phyloP scores from a whole-genome alignment of 2,888 invertebrate genomes.

The Aspidapion aeneum region DNA sequence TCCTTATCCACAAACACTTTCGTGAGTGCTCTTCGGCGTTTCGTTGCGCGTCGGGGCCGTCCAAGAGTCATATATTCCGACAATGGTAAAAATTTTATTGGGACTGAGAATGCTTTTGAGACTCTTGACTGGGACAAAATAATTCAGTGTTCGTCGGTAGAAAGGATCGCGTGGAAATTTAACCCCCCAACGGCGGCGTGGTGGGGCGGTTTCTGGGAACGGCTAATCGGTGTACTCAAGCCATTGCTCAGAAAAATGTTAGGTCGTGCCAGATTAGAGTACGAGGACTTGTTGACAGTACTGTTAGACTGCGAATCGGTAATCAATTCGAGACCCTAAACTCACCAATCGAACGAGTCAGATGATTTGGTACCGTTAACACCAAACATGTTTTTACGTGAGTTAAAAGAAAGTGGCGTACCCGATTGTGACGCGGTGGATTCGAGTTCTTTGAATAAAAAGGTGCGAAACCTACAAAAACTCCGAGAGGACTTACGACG shows the following conservation, averaged over 20 bases:
- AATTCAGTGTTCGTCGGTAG: conserved; percentile 16
- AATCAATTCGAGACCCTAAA: conserved; percentile 37
- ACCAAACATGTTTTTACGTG: conserved; percentile 34
- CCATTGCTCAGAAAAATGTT: conserved; percentile 37
- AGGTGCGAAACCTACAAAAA: conserved; percentile 23
- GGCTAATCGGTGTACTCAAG: conserved; percentile 43
- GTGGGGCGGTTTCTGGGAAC: conserved; percentile 48
- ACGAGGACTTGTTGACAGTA: conserved; percentile 32
- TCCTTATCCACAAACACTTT: conserved; percentile 36
- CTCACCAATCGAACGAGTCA: conserved; percentile 22
- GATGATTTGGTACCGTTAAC: conserved; percentile 24
- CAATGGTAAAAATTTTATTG: conserved; percentile 44
- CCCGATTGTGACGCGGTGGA: conserved; percentile 28
- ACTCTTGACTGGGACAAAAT: conserved; percentile 33
- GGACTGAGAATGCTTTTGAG: conserved; percentile 32
- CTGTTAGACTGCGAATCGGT: conserved; percentile 36
- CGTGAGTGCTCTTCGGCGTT: conserved; percentile 36
- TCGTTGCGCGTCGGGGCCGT: conserved; percentile 37
- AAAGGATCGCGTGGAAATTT: conserved; percentile 37
- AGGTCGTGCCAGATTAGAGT: conserved; percentile 33
- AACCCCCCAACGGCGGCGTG: conserved; percentile 44
- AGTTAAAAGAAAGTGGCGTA: conserved; percentile 21
- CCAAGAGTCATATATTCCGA: conserved; percentile 39
- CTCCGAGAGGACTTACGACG: conserved; percentile 27
- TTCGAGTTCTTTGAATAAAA: conserved; percentile 17